Conservation (phyloP, 2,113 vertebrate species). For the Oxyura jamaicensis region DNA sequence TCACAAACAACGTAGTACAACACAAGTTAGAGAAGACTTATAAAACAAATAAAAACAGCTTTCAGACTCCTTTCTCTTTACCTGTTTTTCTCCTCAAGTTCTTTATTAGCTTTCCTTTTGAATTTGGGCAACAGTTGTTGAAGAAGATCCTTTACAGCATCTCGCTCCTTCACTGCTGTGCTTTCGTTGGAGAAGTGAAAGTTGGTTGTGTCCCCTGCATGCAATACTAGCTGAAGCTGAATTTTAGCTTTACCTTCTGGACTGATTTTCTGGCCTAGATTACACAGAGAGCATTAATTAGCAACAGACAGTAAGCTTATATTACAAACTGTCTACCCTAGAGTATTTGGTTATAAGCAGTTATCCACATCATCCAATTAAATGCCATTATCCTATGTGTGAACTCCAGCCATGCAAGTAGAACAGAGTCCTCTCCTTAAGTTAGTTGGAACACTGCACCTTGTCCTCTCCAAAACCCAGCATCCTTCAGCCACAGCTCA, state of each 20-base stretch:
- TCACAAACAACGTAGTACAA: not conserved
- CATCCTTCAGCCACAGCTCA: not conserved
- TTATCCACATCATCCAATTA: constrained; percentile 21
- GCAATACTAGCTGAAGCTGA: constrained; percentile 95
- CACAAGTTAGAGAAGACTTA: not conserved
- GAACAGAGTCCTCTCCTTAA: not conserved
- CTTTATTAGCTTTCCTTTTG: constrained; percentile 98
- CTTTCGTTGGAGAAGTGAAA: constrained; percentile 97
- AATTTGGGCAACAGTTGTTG: constrained; percentile 97
- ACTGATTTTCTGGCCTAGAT: constrained; percentile 98
- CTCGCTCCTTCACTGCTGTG: constrained; percentile 92
- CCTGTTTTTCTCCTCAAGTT: constrained; percentile 99
- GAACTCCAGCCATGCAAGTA: constrained; percentile 10
- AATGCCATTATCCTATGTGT: not conserved
- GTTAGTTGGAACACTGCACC: not conserved
- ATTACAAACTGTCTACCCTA: constrained; percentile 17
- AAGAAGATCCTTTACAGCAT: constrained; percentile 95
- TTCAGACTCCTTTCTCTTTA: constrained; percentile 49
- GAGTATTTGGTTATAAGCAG: constrained; percentile 1
- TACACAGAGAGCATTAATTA: constrained; percentile 36
- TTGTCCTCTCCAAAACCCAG: not conserved
- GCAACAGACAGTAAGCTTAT: constrained; percentile 29
- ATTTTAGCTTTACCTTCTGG: constrained; percentile 98
- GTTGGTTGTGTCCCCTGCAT: constrained; percentile 94
- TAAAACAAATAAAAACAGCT: not conserved